Evolutionary conservation across 1,140 invertebrate species (phyloP), one percentile per base, ranked within the genome.

Genomic region (Ceratoteleas bidentatus): DNA sequence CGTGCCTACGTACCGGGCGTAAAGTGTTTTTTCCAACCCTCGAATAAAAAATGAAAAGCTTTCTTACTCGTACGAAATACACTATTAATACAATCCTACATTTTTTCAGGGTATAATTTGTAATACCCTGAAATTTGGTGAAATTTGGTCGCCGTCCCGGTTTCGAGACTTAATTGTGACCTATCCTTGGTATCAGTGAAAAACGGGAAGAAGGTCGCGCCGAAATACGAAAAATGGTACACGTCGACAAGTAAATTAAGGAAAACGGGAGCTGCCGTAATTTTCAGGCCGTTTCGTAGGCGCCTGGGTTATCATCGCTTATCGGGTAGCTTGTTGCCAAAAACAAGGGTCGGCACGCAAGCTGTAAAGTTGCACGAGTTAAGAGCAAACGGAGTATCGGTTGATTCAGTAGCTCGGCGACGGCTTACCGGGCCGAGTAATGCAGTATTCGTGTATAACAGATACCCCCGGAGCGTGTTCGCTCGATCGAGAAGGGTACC

Each of bases 401-500:
- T 81, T 87, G 85, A 89, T 88, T 87, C 86, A 88, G 88, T 87
- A 89, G 87, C 86, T 85, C 83, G 38, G 57, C 76, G 61, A 54
- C 60, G 64, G 82, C 66, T 84, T 85, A 83, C 86, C 81, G 75
- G 81, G 85, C 68, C 84, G 84, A 87, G 85, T 88, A 88, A 88
- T 88, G 88, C 85, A 87, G 86, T 85, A 88, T 87, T 84, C 87
- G 77, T 89, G 88, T 87, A 85, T 78, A 66, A 69, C 75, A 77
- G 83, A 87, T 87, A 87, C 80, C 85, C 82, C 53, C 74, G 49
- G 45, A 70, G 61, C 81, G 54, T 86, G 75, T 84, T 78, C 24
- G 34, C 40, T 64, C 70, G 85, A 61, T 85, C 79, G 80, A 87
- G 84, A 84, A 87, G 82, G 84, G 84, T 83, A 87, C 85, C 81